A percentile compares a stretch with the other conserved stretches of the same genome.
phyloP scores from a whole-genome alignment of 2,888 invertebrate species.

The Polymixis lichenea region DNA sequence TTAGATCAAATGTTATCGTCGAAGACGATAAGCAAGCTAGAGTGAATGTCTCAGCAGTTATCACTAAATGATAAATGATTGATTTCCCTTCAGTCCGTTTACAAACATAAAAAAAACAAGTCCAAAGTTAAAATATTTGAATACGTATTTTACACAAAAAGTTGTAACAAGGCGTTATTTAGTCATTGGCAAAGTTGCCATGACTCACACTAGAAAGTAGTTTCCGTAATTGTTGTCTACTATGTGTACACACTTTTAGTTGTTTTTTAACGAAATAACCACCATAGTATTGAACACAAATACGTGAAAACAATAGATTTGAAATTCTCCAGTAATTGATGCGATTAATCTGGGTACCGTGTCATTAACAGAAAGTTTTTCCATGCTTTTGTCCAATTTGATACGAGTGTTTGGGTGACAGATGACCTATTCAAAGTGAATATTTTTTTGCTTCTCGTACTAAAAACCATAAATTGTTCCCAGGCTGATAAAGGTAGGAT shows the following conservation, averaged over 20 bases:
- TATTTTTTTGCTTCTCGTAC: background rate
- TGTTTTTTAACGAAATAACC: constrained; percentile 53
- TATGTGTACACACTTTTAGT: constrained; percentile 49
- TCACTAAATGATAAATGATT: constrained; percentile 27
- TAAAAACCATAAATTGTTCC: background rate
- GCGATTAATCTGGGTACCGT: constrained; percentile 21
- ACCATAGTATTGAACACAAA: constrained; percentile 31
- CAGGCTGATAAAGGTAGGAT: background rate
- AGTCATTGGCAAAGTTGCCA: constrained; percentile 54
- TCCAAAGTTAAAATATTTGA: constrained; percentile 25
- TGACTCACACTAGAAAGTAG: constrained; percentile 73
- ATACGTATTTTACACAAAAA: constrained; percentile 38
- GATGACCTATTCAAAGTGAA: constrained; percentile 4
- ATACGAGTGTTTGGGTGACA: constrained; percentile 21
- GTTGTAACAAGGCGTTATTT: constrained; percentile 54
- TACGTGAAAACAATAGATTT: constrained; percentile 42
- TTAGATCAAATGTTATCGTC: constrained; percentile 62
- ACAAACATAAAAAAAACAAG: constrained; percentile 19
- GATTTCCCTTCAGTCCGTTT: constrained; percentile 24
- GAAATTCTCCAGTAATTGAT: constrained; percentile 45
- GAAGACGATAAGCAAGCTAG: constrained; percentile 60
- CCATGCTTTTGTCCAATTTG: constrained; percentile 3
- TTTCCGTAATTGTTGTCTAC: constrained; percentile 64
- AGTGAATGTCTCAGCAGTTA: constrained; percentile 28
- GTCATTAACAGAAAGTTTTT: constrained; percentile 51